Base-by-base conservation (phyloP, 2,797 vertebrate species). In the Notamacropus eugenii region DNA sequence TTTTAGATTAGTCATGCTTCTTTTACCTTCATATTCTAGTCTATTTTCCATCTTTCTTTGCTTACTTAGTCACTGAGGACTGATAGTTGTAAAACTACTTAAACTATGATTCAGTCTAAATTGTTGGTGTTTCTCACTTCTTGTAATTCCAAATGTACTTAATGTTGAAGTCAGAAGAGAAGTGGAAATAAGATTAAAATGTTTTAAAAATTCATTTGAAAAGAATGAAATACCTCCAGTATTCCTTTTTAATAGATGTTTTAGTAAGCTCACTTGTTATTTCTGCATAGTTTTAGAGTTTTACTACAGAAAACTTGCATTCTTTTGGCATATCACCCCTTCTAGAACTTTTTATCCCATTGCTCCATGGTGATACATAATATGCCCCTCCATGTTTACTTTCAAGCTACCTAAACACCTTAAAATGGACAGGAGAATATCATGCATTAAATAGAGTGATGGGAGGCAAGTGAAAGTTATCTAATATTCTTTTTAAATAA, bases 401-500 rank as follows among this genome's bases (percentile, higher is more conserved):
- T 50, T 90, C 46, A 55, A 95, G 29, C 91, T 94, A 55, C 34
- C 31, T 56, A 56, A 13, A 90, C 24, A 13, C 31, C 54, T 95
- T 91, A n/a, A 62, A 95, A 40, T 54, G 11, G 55, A 82, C 52
- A 95, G 55, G 90, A 54, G 54, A 52, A 54, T 40, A 40, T 40
- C 9, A 52, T 67, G 40, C 54, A 52, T 59, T 50, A 50, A 28
- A 5, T 82, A 56, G 31, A 19, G 58, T 96, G 16, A 54, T 93
- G 58, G 92, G 27, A 92, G 55, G 29, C 54, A 31, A 16, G 5
- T 55, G 16, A 8, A 31, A 74, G 9, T 91, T 28, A 55, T 56
- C 40, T 46, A 19, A 52, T 57, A 40, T 92, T 82, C 19, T 82
- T 94, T 96, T 93, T 92, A 95, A 91, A 67, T 95, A 92, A 59